These are phyloP conservation scores for Marcusenius ussheri DNA, from an alignment of 2,113 vertebrate species.

Conservation along the genomic window DNA sequence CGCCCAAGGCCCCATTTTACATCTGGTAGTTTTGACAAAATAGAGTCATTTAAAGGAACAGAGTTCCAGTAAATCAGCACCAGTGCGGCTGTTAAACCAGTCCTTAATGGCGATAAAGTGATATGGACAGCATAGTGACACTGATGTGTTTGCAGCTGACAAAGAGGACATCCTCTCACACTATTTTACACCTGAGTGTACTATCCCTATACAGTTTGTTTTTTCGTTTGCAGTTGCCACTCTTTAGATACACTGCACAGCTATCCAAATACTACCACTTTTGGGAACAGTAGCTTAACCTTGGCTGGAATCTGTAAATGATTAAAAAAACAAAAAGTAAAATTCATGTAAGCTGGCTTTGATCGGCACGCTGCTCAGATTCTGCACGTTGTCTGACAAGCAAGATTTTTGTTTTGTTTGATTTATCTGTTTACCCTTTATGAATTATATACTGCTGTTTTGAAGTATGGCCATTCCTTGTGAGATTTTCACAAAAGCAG, in stretches of 20 bases:
- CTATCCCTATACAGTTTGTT: neutral
- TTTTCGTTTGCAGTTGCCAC: neutral
- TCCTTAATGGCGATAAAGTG: conserved; percentile 44
- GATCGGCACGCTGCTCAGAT: neutral
- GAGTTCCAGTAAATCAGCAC: conserved; percentile 19
- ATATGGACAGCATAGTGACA: conserved; percentile 38
- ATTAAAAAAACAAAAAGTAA: neutral
- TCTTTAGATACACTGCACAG: neutral
- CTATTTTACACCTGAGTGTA: neutral
- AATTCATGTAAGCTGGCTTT: neutral
- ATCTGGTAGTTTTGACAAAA: conserved; percentile 1
- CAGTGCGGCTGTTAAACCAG: conserved; percentile 30
- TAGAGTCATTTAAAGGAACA: neutral
- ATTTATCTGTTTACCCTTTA: neutral
- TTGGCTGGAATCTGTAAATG: neutral
- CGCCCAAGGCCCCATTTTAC: neutral
- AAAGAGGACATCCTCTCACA: neutral
- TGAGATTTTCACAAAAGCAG: neutral
- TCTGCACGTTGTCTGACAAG: neutral
- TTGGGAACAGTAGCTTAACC: neutral
- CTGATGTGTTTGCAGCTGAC: neutral
- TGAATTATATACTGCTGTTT: neutral
- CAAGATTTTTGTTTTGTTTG: neutral
- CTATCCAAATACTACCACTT: neutral
- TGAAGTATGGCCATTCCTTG: neutral